Percentiles rank a stretch among this genome's conserved stretches.
Conservation (phyloP, 2,113 vertebrate genomes). For the Dolichallabes microphthalmus region DNA sequence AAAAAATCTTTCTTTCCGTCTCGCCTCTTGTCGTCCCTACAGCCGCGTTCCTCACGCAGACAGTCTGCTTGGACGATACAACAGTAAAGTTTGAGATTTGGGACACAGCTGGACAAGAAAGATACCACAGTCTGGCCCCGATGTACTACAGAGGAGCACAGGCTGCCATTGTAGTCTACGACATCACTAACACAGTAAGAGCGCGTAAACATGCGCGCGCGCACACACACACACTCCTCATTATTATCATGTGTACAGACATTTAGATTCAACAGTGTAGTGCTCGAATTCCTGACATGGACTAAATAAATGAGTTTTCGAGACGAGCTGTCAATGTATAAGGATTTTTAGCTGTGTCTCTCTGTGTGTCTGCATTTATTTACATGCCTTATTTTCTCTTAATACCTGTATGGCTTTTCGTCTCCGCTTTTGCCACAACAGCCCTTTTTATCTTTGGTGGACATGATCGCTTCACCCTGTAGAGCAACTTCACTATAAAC, state of each 20-base stretch:
- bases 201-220: no score
- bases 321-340: neutral
- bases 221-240: neutral
- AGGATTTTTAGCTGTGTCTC: neutral
- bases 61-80: conserved; percentile 96
- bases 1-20: conserved; percentile 3
- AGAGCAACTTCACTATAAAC: neutral
- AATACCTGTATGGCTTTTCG: no score
- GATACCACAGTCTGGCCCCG: conserved; percentile 96
- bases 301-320: neutral
- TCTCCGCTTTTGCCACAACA: no score
- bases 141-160: conserved; percentile 99
- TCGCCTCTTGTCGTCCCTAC: conserved; percentile 39
- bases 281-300: neutral
- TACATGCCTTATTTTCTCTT: neutral
- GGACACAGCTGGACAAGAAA: conserved; percentile 97
- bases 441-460: neutral
- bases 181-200: conserved; percentile 97
- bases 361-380: neutral
- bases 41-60: conserved; percentile 99
- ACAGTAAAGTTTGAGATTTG: conserved; percentile 99
- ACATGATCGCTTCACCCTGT: neutral
- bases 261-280: neutral
- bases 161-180: conserved; percentile 97
- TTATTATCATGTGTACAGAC: neutral